Conservation (phyloP, 2,888 invertebrate species). For the Leptinotarsa rubiginosa region DNA sequence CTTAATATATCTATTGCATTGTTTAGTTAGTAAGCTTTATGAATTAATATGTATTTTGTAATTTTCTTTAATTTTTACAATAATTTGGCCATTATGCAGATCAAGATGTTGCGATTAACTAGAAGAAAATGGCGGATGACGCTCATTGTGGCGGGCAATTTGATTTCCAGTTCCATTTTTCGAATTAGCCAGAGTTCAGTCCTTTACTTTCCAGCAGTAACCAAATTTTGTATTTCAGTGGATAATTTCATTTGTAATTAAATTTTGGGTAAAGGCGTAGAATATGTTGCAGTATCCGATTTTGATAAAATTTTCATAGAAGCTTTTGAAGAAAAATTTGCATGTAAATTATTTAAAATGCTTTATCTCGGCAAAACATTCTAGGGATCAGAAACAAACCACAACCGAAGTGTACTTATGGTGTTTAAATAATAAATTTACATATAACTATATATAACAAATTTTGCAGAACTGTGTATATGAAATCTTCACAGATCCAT, state of each 20-base stretch:
- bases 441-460: too few relatives aligned
- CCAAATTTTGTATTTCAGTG: slow-evolving; percentile 50
- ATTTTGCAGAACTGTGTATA: too few relatives aligned
- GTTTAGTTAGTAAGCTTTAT: slow-evolving; percentile 53
- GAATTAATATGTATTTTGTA: slow-evolving; percentile 52
- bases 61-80: slow-evolving; percentile 46
- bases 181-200: slow-evolving; percentile 28
- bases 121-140: slow-evolving; percentile 55
- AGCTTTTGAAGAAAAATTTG: too few relatives aligned
- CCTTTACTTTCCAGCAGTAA: slow-evolving; percentile 48
- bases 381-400: too few relatives aligned
- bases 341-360: too few relatives aligned
- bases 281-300: too few relatives aligned
- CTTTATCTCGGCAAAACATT: too few relatives aligned
- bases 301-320: too few relatives aligned
- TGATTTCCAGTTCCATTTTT: slow-evolving; percentile 47
- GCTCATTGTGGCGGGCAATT: slow-evolving; percentile 56
- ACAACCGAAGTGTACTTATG: too few relatives aligned
- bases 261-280: not conserved
- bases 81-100: slow-evolving; percentile 44
- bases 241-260: not conserved
- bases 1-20: slow-evolving; percentile 43
- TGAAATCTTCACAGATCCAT: too few relatives aligned
- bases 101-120: slow-evolving; percentile 47
- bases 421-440: too few relatives aligned